Conservation (phyloP, 2,113 vertebrate genomes). For the Gobiocypris rarus region DNA sequence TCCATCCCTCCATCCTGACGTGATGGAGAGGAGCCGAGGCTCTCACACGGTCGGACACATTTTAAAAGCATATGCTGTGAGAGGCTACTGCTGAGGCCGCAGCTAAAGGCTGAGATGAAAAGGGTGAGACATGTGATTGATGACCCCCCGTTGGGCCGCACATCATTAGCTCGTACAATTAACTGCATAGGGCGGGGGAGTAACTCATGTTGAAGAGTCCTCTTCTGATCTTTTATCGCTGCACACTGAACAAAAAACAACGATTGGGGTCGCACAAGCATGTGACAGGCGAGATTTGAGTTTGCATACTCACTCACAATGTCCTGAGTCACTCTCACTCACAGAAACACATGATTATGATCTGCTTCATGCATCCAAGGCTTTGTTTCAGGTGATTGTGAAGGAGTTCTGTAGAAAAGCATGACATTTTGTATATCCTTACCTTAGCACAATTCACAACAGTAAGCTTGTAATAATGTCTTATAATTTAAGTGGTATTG, state of each 20-base stretch:
- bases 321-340: conserved; percentile 52
- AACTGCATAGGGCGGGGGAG: conserved; percentile 25
- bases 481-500: too few relatives aligned
- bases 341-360: conserved; percentile 70
- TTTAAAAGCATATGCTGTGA: conserved; percentile 76
- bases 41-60: conserved; percentile 57
- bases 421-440: too few relatives aligned
- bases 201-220: conserved; percentile 60
- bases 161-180: conserved; percentile 34
- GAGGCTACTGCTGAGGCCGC: conserved; percentile 59
- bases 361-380: conserved; percentile 56
- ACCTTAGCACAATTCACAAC: too few relatives aligned
- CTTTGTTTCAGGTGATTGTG: conserved; percentile 33
- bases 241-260: conserved; percentile 25
- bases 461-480: too few relatives aligned
- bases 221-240: conserved; percentile 48
- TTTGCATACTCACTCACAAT: neutral
- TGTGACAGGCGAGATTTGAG: conserved; percentile 31
- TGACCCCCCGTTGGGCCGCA: conserved; percentile 40
- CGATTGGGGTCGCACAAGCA: conserved; percentile 13
- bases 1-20: conserved; percentile 58
- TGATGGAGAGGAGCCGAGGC: conserved; percentile 42
- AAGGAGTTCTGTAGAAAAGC: neutral
- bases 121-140: conserved; percentile 57
- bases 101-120: conserved; percentile 48